Percentiles rank a stretch among this genome's conserved stretches.
These are phyloP conservation scores for Vanessa atalanta DNA, from an alignment of 1,140 invertebrate genomes.

Conservation along the genomic window DNA sequence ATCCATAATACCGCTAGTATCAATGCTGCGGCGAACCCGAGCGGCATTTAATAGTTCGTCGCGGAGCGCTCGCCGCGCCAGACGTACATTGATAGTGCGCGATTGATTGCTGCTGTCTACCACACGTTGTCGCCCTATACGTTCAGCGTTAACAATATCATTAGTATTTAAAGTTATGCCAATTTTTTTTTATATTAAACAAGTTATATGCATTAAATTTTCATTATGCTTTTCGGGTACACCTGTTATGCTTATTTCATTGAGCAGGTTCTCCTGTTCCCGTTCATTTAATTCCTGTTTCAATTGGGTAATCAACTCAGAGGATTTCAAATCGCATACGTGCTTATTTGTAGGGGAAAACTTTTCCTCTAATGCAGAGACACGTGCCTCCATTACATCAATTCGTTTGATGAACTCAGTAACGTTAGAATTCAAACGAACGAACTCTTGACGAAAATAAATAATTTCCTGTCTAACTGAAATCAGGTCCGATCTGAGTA, in stretches of 20 bases:
- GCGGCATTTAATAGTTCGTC: constrained; percentile 16
- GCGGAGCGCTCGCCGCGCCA: constrained; percentile 3
- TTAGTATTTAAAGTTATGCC: not conserved
- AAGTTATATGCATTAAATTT: not conserved
- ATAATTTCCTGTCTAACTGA: constrained; percentile 1
- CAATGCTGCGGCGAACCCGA: constrained; percentile 16
- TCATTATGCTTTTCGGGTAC: not conserved
- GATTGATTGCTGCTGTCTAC: not conserved
- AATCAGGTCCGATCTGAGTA: constrained; percentile 1
- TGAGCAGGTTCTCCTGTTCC: not conserved
- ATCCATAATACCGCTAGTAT: constrained; percentile 8
- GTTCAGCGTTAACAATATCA: not conserved
- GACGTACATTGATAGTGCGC: not conserved
- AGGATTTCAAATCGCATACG: not conserved
- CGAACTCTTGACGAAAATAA: not conserved
- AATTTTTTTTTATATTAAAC: not conserved
- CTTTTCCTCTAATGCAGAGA: constrained; percentile 1
- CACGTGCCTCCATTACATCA: not conserved
- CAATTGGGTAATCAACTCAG: not conserved
- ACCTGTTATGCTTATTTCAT: not conserved
- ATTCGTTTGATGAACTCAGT: not conserved
- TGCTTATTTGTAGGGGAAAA: not conserved
- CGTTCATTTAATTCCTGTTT: constrained; percentile 1
- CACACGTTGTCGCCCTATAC: constrained; percentile 3
- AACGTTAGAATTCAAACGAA: not conserved